Conservation (phyloP, 2,888 invertebrate species). For the Lamellibrachia columna region DNA sequence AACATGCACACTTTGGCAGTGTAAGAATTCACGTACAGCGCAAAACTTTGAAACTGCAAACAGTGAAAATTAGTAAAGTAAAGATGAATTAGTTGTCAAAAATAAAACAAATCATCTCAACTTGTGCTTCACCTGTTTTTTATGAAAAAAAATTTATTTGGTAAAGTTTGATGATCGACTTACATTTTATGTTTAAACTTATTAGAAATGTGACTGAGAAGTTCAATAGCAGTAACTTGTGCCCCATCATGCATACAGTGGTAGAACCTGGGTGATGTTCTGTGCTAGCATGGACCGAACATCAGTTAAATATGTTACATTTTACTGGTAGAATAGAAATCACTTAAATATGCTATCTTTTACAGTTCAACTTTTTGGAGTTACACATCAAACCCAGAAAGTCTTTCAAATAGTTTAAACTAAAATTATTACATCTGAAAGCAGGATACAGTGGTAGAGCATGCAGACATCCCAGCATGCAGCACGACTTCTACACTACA, state of each 20-base stretch:
- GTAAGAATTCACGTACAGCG: background rate
- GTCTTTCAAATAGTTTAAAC: background rate
- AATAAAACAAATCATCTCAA: background rate
- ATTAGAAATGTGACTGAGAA: background rate
- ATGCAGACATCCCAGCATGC: background rate
- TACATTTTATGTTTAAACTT: background rate
- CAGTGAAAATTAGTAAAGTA: background rate
- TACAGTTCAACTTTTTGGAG: background rate
- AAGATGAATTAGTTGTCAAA: background rate
- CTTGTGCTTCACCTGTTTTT: background rate
- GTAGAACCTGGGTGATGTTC: no score
- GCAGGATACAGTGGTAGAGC: constrained; percentile 5
- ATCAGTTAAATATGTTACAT: no score
- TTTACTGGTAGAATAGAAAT: background rate
- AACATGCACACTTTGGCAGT: background rate
- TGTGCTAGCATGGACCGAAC: no score
- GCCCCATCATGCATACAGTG: no score
- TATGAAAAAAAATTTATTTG: no score
- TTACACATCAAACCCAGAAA: background rate
- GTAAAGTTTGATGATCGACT: background rate
- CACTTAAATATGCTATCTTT: background rate
- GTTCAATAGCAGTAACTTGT: no score
- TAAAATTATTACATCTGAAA: background rate
- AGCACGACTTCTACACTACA: background rate
- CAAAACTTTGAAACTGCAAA: background rate